Evolutionary conservation across 2,113 vertebrate species (phyloP).

Genomic region (Gyps fulvus): DNA sequence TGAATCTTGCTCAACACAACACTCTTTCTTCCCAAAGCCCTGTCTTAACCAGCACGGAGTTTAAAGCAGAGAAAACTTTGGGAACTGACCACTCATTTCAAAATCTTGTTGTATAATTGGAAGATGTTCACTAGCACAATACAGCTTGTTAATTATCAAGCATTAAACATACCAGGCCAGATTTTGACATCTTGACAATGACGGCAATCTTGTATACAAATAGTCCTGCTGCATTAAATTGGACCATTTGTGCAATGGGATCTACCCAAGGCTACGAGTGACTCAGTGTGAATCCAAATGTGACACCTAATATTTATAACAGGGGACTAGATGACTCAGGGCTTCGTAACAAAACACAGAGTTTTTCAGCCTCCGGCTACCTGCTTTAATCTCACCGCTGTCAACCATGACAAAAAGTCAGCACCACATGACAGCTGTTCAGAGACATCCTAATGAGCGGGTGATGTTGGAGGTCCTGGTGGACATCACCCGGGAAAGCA

Average conservation of each 20-base stretch:
- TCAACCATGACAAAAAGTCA: constrained; percentile 38
- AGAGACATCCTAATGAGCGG: constrained; percentile 40
- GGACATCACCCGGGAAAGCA: background rate
- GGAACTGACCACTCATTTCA: background rate
- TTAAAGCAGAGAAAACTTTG: background rate
- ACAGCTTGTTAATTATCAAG: constrained; percentile 1
- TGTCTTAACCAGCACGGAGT: background rate
- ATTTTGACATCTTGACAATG: constrained; percentile 16
- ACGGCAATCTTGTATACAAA: constrained; percentile 14
- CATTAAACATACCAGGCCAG: background rate
- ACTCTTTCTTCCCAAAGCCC: background rate
- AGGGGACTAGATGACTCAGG: constrained; percentile 9
- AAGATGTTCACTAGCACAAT: background rate
- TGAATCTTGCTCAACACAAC: rapidly evolving
- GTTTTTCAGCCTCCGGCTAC: constrained; percentile 21
- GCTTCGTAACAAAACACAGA: background rate
- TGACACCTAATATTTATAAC: constrained; percentile 35
- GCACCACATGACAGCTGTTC: constrained; percentile 41
- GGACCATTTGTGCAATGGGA: background rate
- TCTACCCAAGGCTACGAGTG: background rate
- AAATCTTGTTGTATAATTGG: background rate
- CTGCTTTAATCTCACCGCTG: constrained; percentile 40
- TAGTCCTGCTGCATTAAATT: background rate
- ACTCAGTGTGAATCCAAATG: constrained; percentile 6
- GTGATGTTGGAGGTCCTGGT: background rate